Evolutionary conservation across 2,888 invertebrate genomes (phyloP).

Genomic region (Eilema griseolum): DNA sequence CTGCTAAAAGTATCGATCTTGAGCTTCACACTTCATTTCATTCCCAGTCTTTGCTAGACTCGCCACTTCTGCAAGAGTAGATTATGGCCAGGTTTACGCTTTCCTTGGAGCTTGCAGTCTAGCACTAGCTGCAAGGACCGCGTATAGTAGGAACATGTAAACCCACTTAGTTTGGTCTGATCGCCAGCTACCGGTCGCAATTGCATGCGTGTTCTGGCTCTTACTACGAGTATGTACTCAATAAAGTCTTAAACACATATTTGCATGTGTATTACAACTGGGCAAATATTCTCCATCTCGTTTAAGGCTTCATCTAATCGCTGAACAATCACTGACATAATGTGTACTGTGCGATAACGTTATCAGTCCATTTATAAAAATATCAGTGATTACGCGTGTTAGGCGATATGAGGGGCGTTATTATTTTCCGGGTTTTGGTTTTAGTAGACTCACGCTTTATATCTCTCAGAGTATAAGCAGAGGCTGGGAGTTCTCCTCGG

Average conservation of each 20-base stretch:
- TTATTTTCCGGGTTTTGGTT: not conserved
- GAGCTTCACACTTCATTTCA: too few relatives aligned
- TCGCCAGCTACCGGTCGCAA: not conserved
- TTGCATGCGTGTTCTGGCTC: not conserved
- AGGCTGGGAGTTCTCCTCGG: too few relatives aligned
- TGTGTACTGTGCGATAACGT: constrained; percentile 44
- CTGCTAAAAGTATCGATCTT: too few relatives aligned
- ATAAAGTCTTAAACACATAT: not conserved
- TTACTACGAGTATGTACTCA: constrained; percentile 8
- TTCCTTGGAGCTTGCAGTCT: too few relatives aligned
- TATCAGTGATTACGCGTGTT: constrained; percentile 18
- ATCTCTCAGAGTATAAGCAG: not conserved
- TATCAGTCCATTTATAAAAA: constrained; percentile 43
- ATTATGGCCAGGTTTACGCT: too few relatives aligned
- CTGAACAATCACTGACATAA: constrained; percentile 41
- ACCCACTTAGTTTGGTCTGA: not conserved
- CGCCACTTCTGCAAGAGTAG: too few relatives aligned
- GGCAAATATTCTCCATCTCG: constrained; percentile 9
- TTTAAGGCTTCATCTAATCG: constrained; percentile 8
- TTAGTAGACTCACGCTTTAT: not conserved
- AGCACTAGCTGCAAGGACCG: too few relatives aligned
- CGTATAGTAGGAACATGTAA: too few relatives aligned
- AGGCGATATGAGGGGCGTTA: not conserved
- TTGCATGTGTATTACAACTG: constrained; percentile 1
- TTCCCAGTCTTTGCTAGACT: too few relatives aligned